Evolutionary conservation across 2,888 invertebrate species (phyloP).

Genomic region (Cartodere bifasciata): DNA sequence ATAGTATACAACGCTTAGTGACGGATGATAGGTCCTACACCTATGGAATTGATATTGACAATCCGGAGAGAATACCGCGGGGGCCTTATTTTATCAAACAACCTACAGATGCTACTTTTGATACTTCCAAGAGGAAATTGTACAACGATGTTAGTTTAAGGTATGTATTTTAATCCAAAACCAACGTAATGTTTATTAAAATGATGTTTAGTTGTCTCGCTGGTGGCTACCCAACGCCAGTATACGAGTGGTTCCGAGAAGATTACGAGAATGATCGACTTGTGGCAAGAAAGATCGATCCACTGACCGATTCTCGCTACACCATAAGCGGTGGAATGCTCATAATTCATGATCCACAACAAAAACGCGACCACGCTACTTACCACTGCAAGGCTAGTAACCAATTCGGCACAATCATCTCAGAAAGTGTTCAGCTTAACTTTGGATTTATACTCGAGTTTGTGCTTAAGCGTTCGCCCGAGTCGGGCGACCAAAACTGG

Average conservation of each 20-base stretch:
- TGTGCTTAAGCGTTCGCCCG: constrained; percentile 72
- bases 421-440: constrained; percentile 74
- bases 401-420: constrained; percentile 75
- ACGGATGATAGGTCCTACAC: constrained; percentile 68
- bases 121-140: constrained; percentile 55
- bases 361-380: constrained; percentile 65
- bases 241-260: constrained; percentile 83
- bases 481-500: constrained; percentile 84
- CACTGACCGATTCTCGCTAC: constrained; percentile 57
- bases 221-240: constrained; percentile 79
- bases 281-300: constrained; percentile 62
- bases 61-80: constrained; percentile 68
- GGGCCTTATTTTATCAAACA: constrained; percentile 84
- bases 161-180: constrained; percentile 26
- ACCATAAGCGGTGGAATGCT: constrained; percentile 86
- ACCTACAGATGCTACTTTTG: constrained; percentile 72
- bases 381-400: constrained; percentile 92
- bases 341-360: constrained; percentile 75
- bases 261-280: constrained; percentile 70
- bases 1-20: constrained; percentile 53
- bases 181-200: background rate
- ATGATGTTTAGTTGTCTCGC: constrained; percentile 52
- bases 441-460: constrained; percentile 88
- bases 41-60: constrained; percentile 72
- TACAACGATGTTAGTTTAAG: constrained; percentile 62